Base-by-base conservation (phyloP, 2,888 invertebrate genomes). In the Lycophotia porphyrea region DNA sequence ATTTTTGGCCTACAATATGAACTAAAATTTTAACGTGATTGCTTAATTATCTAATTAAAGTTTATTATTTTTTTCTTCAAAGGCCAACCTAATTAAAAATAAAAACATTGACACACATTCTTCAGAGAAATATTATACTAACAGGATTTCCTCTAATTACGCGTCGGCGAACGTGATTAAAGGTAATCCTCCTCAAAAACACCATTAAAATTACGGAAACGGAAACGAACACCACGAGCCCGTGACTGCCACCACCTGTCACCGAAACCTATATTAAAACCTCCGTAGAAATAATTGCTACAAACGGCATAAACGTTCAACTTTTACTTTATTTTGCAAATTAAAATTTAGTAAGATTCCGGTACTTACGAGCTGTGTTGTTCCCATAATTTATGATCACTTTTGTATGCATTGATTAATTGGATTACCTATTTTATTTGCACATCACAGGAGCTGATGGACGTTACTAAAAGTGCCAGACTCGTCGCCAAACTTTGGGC, bases 241-340 rank as follows among this genome's bases (percentile, higher is more conserved):
- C 91, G 93, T 93, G 92, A 89, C 93, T 91, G 92, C 81, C 92
- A 82, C 90, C 83, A 87, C 89, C 92, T 90, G 91, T 90, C 93
- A 92, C 94, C 88, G 85, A 78, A 85, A 87, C 88, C 84, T 83
- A 77, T 84, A 85, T 84, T 88, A 77, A 86, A 88, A 85, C 88
- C 87, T 84, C 77, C 85, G 85, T 83, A 85, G 83, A 82, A 84
- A 90, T 91, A 91, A 91, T 91, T 90, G 89, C 84, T 74, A 78
- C 72, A 84, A 87, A 84, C 81, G 82, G 76, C 81, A 90, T 86
- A 87, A 90, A 90, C 89, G 84, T 88, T 88, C 65, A 88, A 86
- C 88, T 85, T 89, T 84, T 87, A 82, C 84, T 87, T 85, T 86
- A 88, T 89, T 88, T 84, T 86, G 81, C 82, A 88, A 90, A 90